A percentile compares a stretch with the other conserved stretches of the same genome.
These are phyloP conservation scores for Macropus fuliginosus DNA, from an alignment of 2,797 vertebrate species.

Conservation along the genomic window DNA sequence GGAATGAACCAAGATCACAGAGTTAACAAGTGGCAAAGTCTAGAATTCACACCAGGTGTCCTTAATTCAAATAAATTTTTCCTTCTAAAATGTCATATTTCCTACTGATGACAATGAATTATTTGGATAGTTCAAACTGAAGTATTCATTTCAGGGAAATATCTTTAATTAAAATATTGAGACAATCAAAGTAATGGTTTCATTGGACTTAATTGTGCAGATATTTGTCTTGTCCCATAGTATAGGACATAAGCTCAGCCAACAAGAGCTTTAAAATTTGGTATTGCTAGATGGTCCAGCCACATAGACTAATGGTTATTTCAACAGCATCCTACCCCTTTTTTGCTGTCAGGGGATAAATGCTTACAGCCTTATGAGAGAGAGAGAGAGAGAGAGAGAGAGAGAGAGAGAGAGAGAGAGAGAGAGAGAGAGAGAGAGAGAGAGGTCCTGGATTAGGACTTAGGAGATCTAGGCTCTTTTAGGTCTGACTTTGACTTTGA, in stretches of 20 bases:
- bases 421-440: too few species aligned
- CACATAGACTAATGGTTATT: neutral
- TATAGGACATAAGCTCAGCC: neutral
- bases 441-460: neutral
- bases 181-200: neutral
- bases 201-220: neutral
- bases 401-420: too few species aligned
- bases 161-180: neutral
- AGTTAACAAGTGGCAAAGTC: neutral
- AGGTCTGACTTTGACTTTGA: constrained; percentile 1
- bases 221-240: neutral
- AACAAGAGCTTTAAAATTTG: neutral
- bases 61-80: neutral
- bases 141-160: neutral
- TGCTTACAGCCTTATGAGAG: neutral
- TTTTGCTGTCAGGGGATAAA: neutral
- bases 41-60: neutral
- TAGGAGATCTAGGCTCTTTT: neutral
- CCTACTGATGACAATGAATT: neutral
- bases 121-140: neutral
- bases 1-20: neutral
- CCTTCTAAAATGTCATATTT: neutral
- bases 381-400: too few species aligned
- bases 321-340: neutral
- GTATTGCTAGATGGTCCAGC: neutral